Conservation (phyloP, 2,888 invertebrate genomes). For the Apoda limacodes region DNA sequence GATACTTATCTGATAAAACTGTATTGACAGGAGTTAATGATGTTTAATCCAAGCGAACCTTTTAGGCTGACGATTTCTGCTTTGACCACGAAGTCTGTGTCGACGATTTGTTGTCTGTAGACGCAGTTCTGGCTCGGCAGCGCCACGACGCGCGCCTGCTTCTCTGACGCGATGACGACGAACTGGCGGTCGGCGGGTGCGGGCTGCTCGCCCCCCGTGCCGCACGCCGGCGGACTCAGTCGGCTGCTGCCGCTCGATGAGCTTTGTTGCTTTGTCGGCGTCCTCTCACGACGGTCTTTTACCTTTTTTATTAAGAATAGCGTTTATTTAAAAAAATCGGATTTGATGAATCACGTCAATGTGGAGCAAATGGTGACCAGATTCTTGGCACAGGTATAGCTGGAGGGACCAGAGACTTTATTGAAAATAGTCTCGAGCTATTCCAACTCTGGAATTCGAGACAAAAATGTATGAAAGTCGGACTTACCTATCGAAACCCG, state of each 20-base stretch:
- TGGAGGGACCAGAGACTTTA: too few species aligned
- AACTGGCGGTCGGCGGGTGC: slow-evolving; percentile 86
- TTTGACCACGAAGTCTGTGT: slow-evolving; percentile 93
- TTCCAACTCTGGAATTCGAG: too few species aligned
- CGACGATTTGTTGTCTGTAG: slow-evolving; percentile 92
- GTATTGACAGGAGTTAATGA: too few species aligned
- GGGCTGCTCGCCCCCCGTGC: slow-evolving; percentile 35
- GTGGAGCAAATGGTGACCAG: too few species aligned
- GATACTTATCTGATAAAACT: too few species aligned
- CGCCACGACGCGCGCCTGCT: slow-evolving; percentile 93
- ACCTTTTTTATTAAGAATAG: too few species aligned
- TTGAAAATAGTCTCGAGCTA: too few species aligned
- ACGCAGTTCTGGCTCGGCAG: slow-evolving; percentile 96
- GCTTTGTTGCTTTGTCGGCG: slow-evolving; percentile 73
- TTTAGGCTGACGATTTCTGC: slow-evolving; percentile 93
- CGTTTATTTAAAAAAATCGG: too few species aligned
- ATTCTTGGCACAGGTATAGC: too few species aligned
- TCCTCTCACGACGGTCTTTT: slow-evolving; percentile 59
- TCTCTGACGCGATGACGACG: slow-evolving; percentile 93
- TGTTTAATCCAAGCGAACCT: too few species aligned
- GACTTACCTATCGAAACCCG: slow-evolving; percentile 27
- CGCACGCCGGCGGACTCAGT: slow-evolving; percentile 81
- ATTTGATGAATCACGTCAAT: too few species aligned
- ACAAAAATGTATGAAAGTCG: too few species aligned
- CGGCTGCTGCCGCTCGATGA: slow-evolving; percentile 73